Base-by-base conservation (phyloP, 2,113 vertebrate genomes). In the Anhinga anhinga region DNA sequence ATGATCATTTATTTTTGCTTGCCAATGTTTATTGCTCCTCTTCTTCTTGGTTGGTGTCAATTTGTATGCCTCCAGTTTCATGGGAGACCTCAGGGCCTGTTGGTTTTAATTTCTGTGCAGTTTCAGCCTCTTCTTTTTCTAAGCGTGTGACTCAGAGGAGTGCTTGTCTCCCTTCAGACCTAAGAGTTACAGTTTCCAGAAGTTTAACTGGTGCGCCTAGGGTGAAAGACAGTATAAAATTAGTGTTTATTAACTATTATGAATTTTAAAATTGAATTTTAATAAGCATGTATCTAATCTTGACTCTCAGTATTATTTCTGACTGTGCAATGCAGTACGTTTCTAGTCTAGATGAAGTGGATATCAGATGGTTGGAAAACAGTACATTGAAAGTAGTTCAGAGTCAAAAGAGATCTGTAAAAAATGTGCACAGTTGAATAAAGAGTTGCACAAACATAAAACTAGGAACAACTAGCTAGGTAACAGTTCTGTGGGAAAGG, bases 1-100 rank as follows among this genome's bases (percentile, higher is more conserved):
- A 96, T 73, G 62, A 95, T 32, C 27, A 18, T 84, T 76, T 90
- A 50, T 82, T 94, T 94, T 90, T 80, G 36, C 62, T 88, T 82
- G 70, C 50, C 55, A 16, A 12, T 73, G 23, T 66, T 88, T 74
- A 63, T 91, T 91, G 63, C 38, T 29, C 30, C 36, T 95, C 13
- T 9, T 90, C 50, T 83, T 87, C 38, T 76, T 61, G 34, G 20
- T 30, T 40, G 74, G 21, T 79, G 79, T 87, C 44, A 25, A 13
- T 82, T 70, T 42, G 21, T 40, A 2, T 44, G 34, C 26, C 13
- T 71, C 5, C 15, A 20, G 27, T 61, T 95, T 65, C 74, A 21
- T 30, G 42, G 53, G 44, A 72, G 50, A 26, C 44, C 19, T 73
- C 11, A 11, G 13, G 14, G 44, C n/a, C n/a, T 38, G 10, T 38